Evolutionary conservation across 2,113 vertebrate species (phyloP), one percentile per base, ranked within the genome.

Genomic region (Hippocampus comes): DNA sequence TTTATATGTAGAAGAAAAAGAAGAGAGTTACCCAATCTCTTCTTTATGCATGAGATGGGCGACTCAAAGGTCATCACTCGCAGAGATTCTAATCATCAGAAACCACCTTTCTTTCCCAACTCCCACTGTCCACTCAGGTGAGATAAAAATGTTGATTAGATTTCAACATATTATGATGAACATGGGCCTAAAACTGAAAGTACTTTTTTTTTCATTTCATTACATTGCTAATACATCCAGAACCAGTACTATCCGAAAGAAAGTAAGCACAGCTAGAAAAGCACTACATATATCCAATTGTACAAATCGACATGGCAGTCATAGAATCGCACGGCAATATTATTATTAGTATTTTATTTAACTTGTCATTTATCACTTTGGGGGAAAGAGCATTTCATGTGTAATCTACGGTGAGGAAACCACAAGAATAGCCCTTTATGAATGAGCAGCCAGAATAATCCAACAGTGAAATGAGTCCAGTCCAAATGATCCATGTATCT

Each of bases 21-120:
- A 84, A 48, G 71, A 53, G 73, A 76, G 86, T 70, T 81, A 79
- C 75, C 85, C 49, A 27, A 41, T 73, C 88, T 90, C 27, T 63
- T 90, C 77, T 88, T 90, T 90, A 92, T 92, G 89, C 86, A 91
- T 91, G 89, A 89, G 79, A 72, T 73, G 82, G 80, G 78, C 67
- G 73, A 59, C 74, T 80, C 76, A 74, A 80, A 83, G 82, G 79
- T 87, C 69, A 48, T 80, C 81, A 77, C 42, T 87, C 73, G 76
- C 63, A 72, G 53, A 9, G 38, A 69, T 81, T 81, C 57, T 61
- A 21, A 27, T 69, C 67, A 80, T 27, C 61, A 60, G 72, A 67
- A 84, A 75, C 27, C 43, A 72, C 72, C 60, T 68, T 30, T 63
- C 48, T 67, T 72, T 76, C 75, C 68, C 14, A 66, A 15, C 59